These are phyloP conservation scores for Gryllus longicercus DNA, from an alignment of 2,888 invertebrate species.

Conservation along the genomic window DNA sequence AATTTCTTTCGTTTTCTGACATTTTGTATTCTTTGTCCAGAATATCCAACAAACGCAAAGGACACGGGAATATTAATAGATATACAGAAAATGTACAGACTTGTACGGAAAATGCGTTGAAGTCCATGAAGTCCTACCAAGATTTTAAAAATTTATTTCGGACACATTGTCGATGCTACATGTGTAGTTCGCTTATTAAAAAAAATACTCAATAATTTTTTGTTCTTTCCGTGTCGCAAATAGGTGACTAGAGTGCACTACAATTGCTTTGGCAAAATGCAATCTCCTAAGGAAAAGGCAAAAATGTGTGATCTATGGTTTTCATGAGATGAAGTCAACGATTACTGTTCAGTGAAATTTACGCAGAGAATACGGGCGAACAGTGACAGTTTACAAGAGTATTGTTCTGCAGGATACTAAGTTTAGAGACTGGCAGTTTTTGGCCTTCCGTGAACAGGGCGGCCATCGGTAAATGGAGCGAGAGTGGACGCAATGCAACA, in stretches of 20 bases:
- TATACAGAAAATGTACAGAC: no score
- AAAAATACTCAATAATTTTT: no score
- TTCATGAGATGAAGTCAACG: not conserved
- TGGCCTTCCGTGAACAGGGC: not conserved
- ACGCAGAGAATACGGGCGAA: not conserved
- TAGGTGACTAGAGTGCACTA: not conserved
- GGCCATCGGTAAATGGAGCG: not conserved
- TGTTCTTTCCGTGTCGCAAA: not conserved
- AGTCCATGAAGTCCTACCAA: no score
- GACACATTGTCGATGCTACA: no score
- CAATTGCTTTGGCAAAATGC: not conserved
- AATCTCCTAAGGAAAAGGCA: not conserved
- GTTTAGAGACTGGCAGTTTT: not conserved
- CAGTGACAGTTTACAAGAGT: not conserved
- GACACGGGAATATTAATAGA: no score
- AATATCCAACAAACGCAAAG: no score
- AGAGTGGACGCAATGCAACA: not conserved
- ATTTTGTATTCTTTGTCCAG: no score
- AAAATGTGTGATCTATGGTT: not conserved
- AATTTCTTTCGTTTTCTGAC: no score
- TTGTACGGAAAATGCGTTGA: no score
- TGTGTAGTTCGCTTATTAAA: no score
- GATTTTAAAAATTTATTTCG: no score
- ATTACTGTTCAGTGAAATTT: not conserved
- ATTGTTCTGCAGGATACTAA: not conserved